Percentiles rank a stretch among this genome's conserved stretches.
Evolutionary conservation across 2,888 invertebrate species (phyloP).

Genomic region (Acanthosepion esculentum): DNA sequence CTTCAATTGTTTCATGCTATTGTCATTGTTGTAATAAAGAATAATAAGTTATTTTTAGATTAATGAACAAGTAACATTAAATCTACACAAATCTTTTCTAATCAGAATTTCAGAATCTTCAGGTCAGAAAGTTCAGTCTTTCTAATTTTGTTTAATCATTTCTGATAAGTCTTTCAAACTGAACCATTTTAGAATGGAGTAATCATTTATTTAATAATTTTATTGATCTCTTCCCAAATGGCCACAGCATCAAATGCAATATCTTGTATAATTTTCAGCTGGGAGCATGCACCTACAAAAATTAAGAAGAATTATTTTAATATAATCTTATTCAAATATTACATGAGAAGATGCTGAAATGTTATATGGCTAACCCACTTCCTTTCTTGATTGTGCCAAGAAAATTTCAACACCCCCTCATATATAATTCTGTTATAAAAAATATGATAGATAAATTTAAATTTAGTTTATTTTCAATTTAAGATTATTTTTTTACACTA

Average conservation of each 20-base stretch:
- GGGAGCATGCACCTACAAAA: constrained; percentile 14
- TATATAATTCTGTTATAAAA: background rate
- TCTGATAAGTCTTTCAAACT: background rate
- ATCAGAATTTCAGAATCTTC: background rate
- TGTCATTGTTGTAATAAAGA: too few relatives aligned
- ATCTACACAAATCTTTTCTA: background rate
- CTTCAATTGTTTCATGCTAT: too few relatives aligned
- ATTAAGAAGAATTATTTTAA: constrained; percentile 13
- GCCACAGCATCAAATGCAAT: background rate
- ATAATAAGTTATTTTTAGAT: background rate
- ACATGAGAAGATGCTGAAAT: background rate
- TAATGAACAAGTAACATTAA: background rate
- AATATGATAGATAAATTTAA: background rate
- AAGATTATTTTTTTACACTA: background rate
- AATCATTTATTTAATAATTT: too few relatives aligned
- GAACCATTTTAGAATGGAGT: background rate
- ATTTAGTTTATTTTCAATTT: background rate
- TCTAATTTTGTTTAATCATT: background rate
- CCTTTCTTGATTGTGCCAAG: too few relatives aligned
- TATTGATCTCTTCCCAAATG: background rate
- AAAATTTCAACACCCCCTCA: too few relatives aligned
- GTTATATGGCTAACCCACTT: too few relatives aligned
- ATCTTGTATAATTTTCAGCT: background rate
- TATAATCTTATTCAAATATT: too few relatives aligned
- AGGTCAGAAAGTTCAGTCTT: background rate